Evolutionary conservation across 2,113 vertebrate genomes (phyloP).

Genomic region (Gallinago paraguaiae): DNA sequence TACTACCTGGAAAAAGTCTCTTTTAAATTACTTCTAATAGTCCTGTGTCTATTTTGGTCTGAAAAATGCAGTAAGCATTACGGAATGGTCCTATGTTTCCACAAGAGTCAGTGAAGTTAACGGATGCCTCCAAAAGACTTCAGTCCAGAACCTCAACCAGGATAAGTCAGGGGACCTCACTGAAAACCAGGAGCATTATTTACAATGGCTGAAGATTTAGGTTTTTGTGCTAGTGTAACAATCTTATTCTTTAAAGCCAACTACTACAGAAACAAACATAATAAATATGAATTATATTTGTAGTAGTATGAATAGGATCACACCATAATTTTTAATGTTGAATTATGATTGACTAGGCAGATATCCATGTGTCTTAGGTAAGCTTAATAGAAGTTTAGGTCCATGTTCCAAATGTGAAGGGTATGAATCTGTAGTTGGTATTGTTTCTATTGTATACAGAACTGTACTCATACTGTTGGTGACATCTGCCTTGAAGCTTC

Average conservation of each 20-base stretch:
- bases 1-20: neutral
- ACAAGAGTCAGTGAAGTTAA: neutral
- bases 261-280: neutral
- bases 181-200: neutral
- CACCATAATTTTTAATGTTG: neutral
- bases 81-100: neutral
- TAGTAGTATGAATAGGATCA: neutral
- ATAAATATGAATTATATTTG: neutral
- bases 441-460: neutral
- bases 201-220: neutral
- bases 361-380: neutral
- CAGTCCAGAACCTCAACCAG: neutral
- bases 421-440: neutral
- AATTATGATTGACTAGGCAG: neutral
- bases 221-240: neutral
- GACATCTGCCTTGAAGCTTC: neutral
- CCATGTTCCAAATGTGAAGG: neutral
- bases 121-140: neutral
- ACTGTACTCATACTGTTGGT: neutral
- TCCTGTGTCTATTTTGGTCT: neutral
- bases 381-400: neutral
- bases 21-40: neutral
- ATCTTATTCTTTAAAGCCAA: neutral
- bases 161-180: neutral
- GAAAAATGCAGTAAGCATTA: neutral